These are phyloP conservation scores for Ciconia boyciana DNA, from an alignment of 2,113 vertebrate genomes.

Conservation along the genomic window DNA sequence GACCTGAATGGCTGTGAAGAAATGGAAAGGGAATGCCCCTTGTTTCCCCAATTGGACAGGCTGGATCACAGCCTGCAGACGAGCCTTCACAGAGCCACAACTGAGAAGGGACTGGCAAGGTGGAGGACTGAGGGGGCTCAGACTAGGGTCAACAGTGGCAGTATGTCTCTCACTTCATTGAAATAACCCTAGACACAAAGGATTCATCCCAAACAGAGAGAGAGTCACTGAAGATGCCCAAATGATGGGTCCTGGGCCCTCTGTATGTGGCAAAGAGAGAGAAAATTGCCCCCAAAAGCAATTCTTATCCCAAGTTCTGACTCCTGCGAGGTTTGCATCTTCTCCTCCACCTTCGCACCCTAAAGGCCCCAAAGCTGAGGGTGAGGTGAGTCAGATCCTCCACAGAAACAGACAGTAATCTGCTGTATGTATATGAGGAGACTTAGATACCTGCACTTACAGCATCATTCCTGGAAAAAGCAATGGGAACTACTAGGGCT, in stretches of 20 bases:
- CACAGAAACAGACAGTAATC: background rate
- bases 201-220: background rate
- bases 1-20: background rate
- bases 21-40: background rate
- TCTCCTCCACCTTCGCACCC: background rate
- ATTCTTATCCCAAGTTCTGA: background rate
- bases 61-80: background rate
- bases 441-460: background rate
- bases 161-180: background rate
- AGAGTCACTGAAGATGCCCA: background rate
- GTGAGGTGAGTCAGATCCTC: background rate
- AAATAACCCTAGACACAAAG: background rate
- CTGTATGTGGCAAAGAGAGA: background rate
- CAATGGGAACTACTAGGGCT: background rate
- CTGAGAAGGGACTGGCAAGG: background rate
- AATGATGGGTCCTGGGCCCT: background rate
- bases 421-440: background rate
- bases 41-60: background rate
- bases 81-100: background rate
- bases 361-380: background rate
- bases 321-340: background rate
- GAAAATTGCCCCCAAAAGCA: background rate
- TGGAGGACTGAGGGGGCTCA: background rate
- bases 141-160: background rate
- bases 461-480: background rate